Conservation (phyloP, 2,888 invertebrate genomes). For the Dusona sp. region DNA sequence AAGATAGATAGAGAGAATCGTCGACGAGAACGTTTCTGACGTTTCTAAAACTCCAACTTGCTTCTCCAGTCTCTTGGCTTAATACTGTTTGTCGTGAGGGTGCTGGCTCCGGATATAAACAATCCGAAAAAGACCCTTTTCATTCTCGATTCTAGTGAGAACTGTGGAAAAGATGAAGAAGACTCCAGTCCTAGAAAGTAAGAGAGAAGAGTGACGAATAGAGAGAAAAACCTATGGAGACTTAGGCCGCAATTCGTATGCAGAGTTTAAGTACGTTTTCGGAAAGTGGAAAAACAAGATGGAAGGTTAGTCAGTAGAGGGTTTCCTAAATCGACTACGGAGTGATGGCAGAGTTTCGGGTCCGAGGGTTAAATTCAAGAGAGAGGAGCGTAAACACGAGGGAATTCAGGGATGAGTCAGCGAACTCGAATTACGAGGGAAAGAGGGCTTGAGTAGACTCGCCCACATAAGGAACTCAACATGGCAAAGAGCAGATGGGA, state of each 20-base stretch:
- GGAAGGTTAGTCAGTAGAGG: slow-evolving; percentile 2
- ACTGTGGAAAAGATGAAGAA: slow-evolving; percentile 30
- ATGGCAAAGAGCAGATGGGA: slow-evolving; percentile 65
- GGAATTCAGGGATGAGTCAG: slow-evolving; percentile 37
- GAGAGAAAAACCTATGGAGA: slow-evolving; percentile 12
- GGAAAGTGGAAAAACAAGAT: slow-evolving; percentile 14
- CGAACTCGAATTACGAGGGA: slow-evolving; percentile 35
- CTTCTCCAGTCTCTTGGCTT: slow-evolving; percentile 42
- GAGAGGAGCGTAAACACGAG: slow-evolving; percentile 32
- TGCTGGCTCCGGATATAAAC: slow-evolving; percentile 60
- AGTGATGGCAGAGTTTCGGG: slow-evolving; percentile 13
- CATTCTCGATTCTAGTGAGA: slow-evolving; percentile 53
- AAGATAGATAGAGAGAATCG: neutral
- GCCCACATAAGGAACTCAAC: slow-evolving; percentile 69
- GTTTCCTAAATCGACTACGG: slow-evolving; percentile 16
- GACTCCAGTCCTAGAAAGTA: neutral
- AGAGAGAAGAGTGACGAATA: neutral
- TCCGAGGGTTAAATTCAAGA: slow-evolving; percentile 11
- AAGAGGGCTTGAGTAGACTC: slow-evolving; percentile 25
- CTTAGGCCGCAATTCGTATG: slow-evolving; percentile 62
- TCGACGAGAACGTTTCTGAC: slow-evolving; percentile 33
- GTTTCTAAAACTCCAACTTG: slow-evolving; percentile 27
- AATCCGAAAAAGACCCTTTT: slow-evolving; percentile 63
- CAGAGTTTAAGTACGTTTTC: slow-evolving; percentile 61
- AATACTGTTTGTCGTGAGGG: slow-evolving; percentile 67